Evolutionary conservation across 2,888 invertebrate species (phyloP).

Genomic region (Adelphocoris suturalis): DNA sequence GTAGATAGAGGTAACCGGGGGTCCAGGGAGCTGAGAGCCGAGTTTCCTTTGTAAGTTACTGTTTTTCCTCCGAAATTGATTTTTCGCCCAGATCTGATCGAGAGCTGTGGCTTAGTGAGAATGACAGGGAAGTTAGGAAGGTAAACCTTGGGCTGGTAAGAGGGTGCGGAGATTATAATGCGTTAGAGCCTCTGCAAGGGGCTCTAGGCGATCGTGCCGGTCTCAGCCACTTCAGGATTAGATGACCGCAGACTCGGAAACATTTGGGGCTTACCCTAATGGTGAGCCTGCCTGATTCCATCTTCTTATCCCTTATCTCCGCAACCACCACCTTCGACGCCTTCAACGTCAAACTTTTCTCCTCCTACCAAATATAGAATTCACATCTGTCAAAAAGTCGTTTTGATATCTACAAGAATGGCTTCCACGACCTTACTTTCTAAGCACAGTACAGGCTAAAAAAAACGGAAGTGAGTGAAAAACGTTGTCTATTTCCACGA

Average conservation of each 20-base stretch:
- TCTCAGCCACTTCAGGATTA: slow-evolving; percentile 56
- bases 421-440: too few relatives aligned
- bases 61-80: too few relatives aligned
- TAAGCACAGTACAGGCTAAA: too few relatives aligned
- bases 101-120: background rate
- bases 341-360: slow-evolving; percentile 5
- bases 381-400: too few relatives aligned
- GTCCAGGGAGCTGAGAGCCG: too few relatives aligned
- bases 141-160: slow-evolving; percentile 40
- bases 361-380: background rate
- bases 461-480: too few relatives aligned
- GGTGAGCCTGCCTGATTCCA: slow-evolving; percentile 47
- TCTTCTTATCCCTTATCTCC: background rate
- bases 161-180: slow-evolving; percentile 55
- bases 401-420: too few relatives aligned
- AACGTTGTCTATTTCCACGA: too few relatives aligned
- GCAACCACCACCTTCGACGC: background rate
- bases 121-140: slow-evolving; percentile 52
- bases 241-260: slow-evolving; percentile 69
- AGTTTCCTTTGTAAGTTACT: too few relatives aligned
- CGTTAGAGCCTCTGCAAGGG: slow-evolving; percentile 48
- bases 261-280: slow-evolving; percentile 70
- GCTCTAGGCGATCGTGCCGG: slow-evolving; percentile 58
- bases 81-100: background rate
- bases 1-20: too few relatives aligned